Percentiles rank a stretch among this genome's conserved stretches.
phyloP scores from a whole-genome alignment of 2,797 vertebrate genomes.

The Mormyrus hasselquistii region DNA sequence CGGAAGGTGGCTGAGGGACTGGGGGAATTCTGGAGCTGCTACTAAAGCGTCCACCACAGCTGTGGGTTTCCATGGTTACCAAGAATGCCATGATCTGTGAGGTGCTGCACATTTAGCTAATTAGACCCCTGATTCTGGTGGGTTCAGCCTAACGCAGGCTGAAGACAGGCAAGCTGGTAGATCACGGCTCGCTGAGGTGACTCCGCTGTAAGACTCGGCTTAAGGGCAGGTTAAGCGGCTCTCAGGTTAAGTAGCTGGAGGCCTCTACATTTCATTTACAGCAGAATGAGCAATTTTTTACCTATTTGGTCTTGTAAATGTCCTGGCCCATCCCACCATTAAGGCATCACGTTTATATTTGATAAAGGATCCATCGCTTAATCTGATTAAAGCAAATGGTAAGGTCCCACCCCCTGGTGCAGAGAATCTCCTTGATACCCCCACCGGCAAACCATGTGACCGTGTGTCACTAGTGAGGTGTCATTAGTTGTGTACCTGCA shows the following conservation, averaged over 20 bases:
- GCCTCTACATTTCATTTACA: neutral
- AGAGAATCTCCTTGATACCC: neutral
- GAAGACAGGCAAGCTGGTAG: neutral
- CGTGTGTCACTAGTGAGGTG: neutral
- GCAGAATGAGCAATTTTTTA: neutral
- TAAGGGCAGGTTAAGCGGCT: neutral
- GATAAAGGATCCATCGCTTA: neutral
- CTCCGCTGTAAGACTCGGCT: neutral
- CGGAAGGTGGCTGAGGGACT: neutral
- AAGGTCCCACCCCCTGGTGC: neutral
- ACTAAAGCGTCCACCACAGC: neutral
- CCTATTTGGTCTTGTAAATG: neutral
- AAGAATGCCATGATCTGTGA: neutral
- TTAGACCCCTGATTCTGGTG: neutral
- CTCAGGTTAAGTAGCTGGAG: neutral
- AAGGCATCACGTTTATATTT: neutral
- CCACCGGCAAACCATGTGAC: neutral
- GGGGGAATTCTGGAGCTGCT: neutral
- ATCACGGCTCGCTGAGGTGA: neutral
- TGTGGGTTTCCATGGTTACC: constrained; percentile 6
- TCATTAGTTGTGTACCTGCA: neutral
- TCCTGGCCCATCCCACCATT: neutral
- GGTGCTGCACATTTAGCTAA: neutral
- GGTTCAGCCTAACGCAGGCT: neutral
- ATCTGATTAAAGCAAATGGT: neutral